A percentile compares a stretch with the other conserved stretches of the same genome.
phyloP scores from a whole-genome alignment of 2,888 invertebrate genomes.

The Capitulum mitella region DNA sequence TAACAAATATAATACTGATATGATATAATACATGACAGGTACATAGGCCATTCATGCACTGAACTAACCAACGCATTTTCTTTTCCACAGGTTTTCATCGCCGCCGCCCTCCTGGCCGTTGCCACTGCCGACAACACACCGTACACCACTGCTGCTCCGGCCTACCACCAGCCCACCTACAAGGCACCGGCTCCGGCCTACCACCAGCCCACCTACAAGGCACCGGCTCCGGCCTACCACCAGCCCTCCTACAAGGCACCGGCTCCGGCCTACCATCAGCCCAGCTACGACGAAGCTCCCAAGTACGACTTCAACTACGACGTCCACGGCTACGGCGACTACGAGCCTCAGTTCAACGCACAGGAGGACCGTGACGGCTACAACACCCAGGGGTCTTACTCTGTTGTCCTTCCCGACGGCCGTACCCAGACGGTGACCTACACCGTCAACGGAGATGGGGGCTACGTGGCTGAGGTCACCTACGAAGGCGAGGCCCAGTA shows the following conservation, averaged over 20 bases:
- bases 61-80: no score
- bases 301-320: background rate
- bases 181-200: background rate
- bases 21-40: no score
- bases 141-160: background rate
- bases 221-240: no score
- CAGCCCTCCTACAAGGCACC: no score
- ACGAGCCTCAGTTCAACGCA: background rate
- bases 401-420: background rate
- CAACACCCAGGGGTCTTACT: background rate
- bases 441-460: background rate
- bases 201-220: background rate
- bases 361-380: background rate
- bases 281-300: background rate
- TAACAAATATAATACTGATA: no score
- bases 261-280: no score
- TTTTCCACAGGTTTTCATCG: constrained; percentile 8
- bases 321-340: background rate
- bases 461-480: constrained; percentile 6
- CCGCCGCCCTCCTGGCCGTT: background rate
- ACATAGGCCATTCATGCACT: no score
- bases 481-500: background rate
- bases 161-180: background rate
- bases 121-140: background rate
- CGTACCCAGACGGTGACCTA: background rate